These are phyloP conservation scores for Yponomeuta cagnagella DNA, from an alignment of 2,888 invertebrate species.

Conservation along the genomic window DNA sequence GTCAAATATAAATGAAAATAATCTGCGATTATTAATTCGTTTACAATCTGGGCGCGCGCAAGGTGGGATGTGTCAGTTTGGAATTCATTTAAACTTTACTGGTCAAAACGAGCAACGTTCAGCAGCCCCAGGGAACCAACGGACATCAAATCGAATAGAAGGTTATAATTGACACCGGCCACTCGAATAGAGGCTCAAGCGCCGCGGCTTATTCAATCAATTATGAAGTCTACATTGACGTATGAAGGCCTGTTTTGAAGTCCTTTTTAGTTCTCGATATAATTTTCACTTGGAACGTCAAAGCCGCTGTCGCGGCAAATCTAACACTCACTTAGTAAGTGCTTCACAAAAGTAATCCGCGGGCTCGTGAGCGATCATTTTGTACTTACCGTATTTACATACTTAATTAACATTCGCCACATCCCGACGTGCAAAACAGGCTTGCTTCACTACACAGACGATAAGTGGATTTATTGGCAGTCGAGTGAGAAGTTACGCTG, in stretches of 20 bases:
- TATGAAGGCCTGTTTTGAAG: conserved; percentile 16
- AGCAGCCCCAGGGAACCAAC: conserved; percentile 55
- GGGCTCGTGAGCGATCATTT: conserved; percentile 51
- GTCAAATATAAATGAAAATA: neutral
- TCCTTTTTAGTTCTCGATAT: conserved; percentile 22
- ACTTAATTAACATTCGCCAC: conserved; percentile 49
- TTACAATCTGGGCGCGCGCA: conserved; percentile 56
- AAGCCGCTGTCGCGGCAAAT: conserved; percentile 42
- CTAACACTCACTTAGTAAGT: conserved; percentile 56
- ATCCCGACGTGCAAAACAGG: conserved; percentile 35
- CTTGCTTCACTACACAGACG: conserved; percentile 33
- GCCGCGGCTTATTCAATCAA: conserved; percentile 39
- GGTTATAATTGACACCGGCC: conserved; percentile 63
- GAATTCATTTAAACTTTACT: conserved; percentile 72
- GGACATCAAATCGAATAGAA: conserved; percentile 69
- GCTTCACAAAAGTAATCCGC: conserved; percentile 58
- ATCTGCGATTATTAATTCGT: neutral
- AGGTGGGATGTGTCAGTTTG: conserved; percentile 65
- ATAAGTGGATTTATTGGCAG: conserved; percentile 48
- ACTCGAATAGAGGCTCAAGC: conserved; percentile 52
- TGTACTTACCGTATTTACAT: conserved; percentile 52
- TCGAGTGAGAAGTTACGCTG: conserved; percentile 35
- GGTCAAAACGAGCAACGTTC: conserved; percentile 53
- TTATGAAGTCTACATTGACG: conserved; percentile 39
- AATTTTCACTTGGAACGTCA: conserved; percentile 35